Evolutionary conservation across 2,797 vertebrate species (phyloP), one percentile per base, ranked within the genome.

Genomic region (Chanos chanos): DNA sequence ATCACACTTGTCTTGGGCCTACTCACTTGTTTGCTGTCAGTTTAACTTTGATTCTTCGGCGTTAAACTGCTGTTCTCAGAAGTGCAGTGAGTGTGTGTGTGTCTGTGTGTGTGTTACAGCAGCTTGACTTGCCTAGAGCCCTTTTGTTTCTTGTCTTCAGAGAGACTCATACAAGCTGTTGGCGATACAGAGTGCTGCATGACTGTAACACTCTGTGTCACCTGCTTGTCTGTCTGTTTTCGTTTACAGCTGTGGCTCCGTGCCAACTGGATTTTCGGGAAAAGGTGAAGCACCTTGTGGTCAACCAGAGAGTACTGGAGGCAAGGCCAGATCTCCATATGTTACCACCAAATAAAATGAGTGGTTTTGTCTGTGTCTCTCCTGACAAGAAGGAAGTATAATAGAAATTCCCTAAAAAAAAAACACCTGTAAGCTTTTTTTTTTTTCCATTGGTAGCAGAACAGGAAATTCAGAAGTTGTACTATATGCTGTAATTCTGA

Each of bases 1-100:
- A 28, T 12, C 9, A 24, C 54, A 54, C 30, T 30, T 39, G 2
- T n/a, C 55, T 66, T 79, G 22, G 61, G 24, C 28, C 62, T 65
- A 48, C 70, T 58, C 45, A 33, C 45, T 51, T 30, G 60, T 31
- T 10, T 1, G 47, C 45, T 33, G 40, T 67, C 68, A 4, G 21
- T 53, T 55, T 34, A 24, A 40, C 43, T 52, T 51, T 58, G 51
- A 75, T 53, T 66, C 40, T 7, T 19, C n/a, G 24, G 6, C 33
- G 34, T 13, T 30, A 15, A 19, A 21, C 22, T 6, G 27, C 19
- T 0, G 1, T 18, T 27, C 19, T 22, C 40, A 33, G 16, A 33
- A 16, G 4, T 4, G 24, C 5, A 48, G 30, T 21, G 44, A 43
- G 2, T 41, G 45, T 51, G 18, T 34, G 45, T 16, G 24, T 7